These are phyloP conservation scores for Agrotis segetum DNA, from an alignment of 2,888 invertebrate species.

Conservation along the genomic window DNA sequence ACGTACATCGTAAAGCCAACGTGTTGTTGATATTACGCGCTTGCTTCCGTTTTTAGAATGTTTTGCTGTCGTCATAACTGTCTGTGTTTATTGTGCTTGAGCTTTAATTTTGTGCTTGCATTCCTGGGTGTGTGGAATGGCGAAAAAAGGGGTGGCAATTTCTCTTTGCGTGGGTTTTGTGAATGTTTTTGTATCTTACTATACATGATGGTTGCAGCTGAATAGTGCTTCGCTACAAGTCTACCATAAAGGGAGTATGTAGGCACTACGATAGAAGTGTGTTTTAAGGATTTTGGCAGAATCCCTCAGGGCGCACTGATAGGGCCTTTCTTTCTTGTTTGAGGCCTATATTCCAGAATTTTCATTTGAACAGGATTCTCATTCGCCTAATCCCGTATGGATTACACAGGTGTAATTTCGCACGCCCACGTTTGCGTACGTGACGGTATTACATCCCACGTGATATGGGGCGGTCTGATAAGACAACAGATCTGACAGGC, in stretches of 20 bases:
- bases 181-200: slow-evolving; percentile 33
- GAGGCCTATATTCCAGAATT: slow-evolving; percentile 25
- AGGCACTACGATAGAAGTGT: neutral
- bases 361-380: neutral
- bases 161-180: slow-evolving; percentile 26
- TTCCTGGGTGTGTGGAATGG: slow-evolving; percentile 23
- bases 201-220: neutral
- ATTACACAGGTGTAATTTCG: slow-evolving; percentile 41
- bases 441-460: slow-evolving; percentile 44
- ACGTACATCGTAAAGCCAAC: slow-evolving; percentile 31
- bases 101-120: slow-evolving; percentile 49
- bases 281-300: neutral
- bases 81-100: slow-evolving; percentile 58
- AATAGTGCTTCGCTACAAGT: too few relatives aligned
- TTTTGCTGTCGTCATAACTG: slow-evolving; percentile 58
- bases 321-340: neutral
- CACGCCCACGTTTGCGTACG: slow-evolving; percentile 44
- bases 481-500: slow-evolving; percentile 21
- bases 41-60: slow-evolving; percentile 63
- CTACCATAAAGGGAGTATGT: too few relatives aligned
- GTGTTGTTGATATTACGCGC: slow-evolving; percentile 59
- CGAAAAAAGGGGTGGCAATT: slow-evolving; percentile 25
- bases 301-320: neutral
- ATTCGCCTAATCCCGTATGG: slow-evolving; percentile 33
- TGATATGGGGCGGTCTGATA: slow-evolving; percentile 38